These are phyloP conservation scores for Perognathus longimembris DNA, from an alignment of 2,113 vertebrate species.

Conservation along the genomic window DNA sequence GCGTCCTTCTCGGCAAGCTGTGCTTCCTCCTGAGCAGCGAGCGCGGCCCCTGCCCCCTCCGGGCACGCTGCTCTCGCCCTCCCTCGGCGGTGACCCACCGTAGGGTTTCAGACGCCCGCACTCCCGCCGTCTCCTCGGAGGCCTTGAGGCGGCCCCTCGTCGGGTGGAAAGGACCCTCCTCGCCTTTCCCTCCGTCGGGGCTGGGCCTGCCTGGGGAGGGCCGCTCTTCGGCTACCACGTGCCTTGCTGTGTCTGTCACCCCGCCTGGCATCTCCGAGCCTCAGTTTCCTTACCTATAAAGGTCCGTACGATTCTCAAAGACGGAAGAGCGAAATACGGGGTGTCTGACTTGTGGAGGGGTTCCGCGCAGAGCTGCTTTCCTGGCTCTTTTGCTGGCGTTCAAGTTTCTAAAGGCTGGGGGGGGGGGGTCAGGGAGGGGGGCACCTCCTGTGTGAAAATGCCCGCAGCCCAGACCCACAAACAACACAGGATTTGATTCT, in stretches of 20 bases:
- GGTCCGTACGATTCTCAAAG: too few relatives aligned
- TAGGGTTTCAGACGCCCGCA: conserved; percentile 56
- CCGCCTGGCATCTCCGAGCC: background rate
- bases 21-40: conserved; percentile 17
- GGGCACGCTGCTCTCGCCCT: background rate
- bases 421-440: accelerated
- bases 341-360: background rate
- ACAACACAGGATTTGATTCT: background rate
- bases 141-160: background rate
- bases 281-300: conserved; percentile 13
- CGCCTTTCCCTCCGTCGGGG: background rate
- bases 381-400: background rate
- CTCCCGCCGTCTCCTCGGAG: background rate
- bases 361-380: background rate
- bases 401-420: background rate
- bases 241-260: background rate
- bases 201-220: background rate
- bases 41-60: background rate
- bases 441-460: too few relatives aligned
- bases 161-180: background rate
- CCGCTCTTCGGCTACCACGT: too few relatives aligned
- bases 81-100: conserved; percentile 34
- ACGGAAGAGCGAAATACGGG: background rate
- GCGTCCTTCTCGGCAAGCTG: conserved; percentile 42
- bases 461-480: background rate